Percentiles rank a stretch among this genome's conserved stretches.
These are phyloP conservation scores for Scaptomyza parva DNA, from an alignment of 2,888 invertebrate species.

Conservation along the genomic window DNA sequence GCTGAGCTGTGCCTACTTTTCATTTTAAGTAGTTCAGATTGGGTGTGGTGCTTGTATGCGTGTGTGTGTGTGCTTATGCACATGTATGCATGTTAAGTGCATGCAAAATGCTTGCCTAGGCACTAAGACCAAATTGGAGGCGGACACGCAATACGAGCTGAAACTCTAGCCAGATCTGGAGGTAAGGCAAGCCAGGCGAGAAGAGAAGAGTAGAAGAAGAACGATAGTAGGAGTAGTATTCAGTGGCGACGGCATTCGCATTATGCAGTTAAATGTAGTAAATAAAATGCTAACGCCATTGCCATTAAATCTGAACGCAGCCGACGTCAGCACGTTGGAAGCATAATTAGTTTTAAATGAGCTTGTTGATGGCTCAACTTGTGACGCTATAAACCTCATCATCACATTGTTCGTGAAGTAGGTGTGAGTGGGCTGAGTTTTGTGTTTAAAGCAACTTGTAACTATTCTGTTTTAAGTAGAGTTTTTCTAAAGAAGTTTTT, in stretches of 20 bases:
- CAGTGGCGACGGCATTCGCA: constrained; percentile 34
- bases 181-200: constrained; percentile 1
- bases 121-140: constrained; percentile 42
- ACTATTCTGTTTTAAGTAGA: background rate
- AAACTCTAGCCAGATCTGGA: background rate
- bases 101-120: constrained; percentile 70
- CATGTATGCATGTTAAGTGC: constrained; percentile 51
- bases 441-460: constrained; percentile 2
- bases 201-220: no score
- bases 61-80: background rate
- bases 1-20: constrained; percentile 68
- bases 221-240: background rate
- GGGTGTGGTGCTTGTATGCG: constrained; percentile 50
- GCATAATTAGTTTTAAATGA: constrained; percentile 77
- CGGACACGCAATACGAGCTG: constrained; percentile 8
- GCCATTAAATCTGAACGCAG: constrained; percentile 60
- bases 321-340: constrained; percentile 64
- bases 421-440: constrained; percentile 5
- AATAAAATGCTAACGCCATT: constrained; percentile 78
- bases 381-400: constrained; percentile 7
- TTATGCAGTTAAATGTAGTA: constrained; percentile 80
- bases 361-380: constrained; percentile 68
- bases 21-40: constrained; percentile 66
- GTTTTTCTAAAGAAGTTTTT: background rate
- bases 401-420: background rate